Evolutionary conservation across 1,140 invertebrate genomes (phyloP).

Genomic region (Drosophila micromelanica): DNA sequence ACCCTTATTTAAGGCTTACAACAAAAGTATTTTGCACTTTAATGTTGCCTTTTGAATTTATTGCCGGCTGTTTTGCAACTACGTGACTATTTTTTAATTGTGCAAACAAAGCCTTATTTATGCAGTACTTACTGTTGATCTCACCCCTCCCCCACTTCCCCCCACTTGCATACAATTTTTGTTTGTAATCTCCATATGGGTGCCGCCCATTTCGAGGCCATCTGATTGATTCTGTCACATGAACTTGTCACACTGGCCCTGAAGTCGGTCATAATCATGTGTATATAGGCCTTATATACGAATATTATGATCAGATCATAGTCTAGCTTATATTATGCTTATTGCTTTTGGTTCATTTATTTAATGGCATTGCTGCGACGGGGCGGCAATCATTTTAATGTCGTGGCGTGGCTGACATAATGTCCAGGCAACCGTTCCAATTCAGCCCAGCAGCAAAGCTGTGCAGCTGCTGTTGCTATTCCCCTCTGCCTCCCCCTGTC

Average conservation of each 20-base stretch:
- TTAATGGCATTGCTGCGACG: constrained; percentile 58
- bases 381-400: constrained; percentile 55
- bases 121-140: background rate
- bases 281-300: background rate
- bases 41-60: constrained; percentile 15
- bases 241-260: constrained; percentile 68
- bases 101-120: constrained; percentile 8
- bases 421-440: constrained; percentile 1
- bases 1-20: constrained; percentile 19
- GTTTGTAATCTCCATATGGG: constrained; percentile 71
- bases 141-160: background rate
- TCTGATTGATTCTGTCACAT: constrained; percentile 72
- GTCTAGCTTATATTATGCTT: constrained; percentile 67
- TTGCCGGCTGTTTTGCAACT: constrained; percentile 44
- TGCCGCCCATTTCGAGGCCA: constrained; percentile 44
- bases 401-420: constrained; percentile 38
- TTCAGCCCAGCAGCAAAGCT: too few species aligned
- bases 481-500: background rate
- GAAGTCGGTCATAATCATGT: constrained; percentile 58
- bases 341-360: constrained; percentile 76
- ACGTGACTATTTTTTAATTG: constrained; percentile 77
- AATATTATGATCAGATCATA: constrained; percentile 34
- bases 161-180: constrained; percentile 29
- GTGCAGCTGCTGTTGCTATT: background rate
- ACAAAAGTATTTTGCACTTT: constrained; percentile 21